Evolutionary conservation across 2,113 vertebrate genomes (phyloP), one percentile per base, ranked within the genome.

Genomic region (Channa argus): DNA sequence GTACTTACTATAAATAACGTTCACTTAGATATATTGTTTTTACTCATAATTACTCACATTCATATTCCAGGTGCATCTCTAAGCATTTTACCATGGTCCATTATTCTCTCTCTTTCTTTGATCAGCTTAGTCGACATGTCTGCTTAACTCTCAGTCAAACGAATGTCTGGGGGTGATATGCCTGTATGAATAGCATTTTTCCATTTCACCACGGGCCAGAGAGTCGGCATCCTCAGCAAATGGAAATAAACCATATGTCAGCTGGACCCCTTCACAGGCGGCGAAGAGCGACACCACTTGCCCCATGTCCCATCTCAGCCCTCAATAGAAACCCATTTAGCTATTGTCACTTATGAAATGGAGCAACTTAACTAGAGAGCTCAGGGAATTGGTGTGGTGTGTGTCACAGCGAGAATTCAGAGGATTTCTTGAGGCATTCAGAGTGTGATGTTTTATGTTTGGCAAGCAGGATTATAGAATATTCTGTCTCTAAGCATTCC

Each of bases 261-360:
- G 65, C 61, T 44, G 50, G 52, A 55, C 71, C 54, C 44, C 71
- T 83, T 77, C 71, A 63, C 63, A 74, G 69, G 70, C 45, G 2
- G 54, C 6, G 3, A 11, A 60, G 69, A 86, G 87, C 79, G 24
- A 0, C n/a, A 73, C 72, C 71, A 79, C 82, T 81, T 69, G 71
- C 65, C 82, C 77, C 39, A 10, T 46, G 52, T 71, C 80, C 85
- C 74, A 73, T 88, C 80, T 77, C 46, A 54, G 71, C 68, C 74
- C 79, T 89, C 88, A 85, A 86, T 86, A 79, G 88, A 60, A 86
- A 62, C 74, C 78, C 61, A 72, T 91, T 87, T 83, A 85, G 60
- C 86, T 74, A 79, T 89, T 89, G 77, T 87, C 68, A 77, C 69
- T 63, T 41, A 76, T 74, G 67, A 86, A 87, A 87, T 89, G 74